Evolutionary conservation across 2,888 invertebrate genomes (phyloP).

Genomic region (Calameuta filiformis): DNA sequence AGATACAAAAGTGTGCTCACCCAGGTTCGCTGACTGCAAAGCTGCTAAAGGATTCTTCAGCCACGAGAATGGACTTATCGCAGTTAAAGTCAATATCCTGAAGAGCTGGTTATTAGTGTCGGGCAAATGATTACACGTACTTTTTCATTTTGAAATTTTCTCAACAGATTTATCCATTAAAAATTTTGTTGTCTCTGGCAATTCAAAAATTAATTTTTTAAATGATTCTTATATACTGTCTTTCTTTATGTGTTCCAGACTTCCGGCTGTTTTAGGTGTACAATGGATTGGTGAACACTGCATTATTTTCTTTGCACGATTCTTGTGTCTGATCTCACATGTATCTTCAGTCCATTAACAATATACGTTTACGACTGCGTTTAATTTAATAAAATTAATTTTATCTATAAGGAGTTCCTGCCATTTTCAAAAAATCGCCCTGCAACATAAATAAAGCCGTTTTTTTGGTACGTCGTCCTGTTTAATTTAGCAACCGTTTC

Average conservation of each 20-base stretch:
- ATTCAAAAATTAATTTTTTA: background rate
- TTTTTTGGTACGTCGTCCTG: background rate
- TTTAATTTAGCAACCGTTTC: background rate
- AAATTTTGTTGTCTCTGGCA: background rate
- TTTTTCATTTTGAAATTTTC: background rate
- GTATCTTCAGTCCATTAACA: background rate
- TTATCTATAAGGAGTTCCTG: background rate
- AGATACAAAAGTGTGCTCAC: background rate
- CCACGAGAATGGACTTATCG: background rate
- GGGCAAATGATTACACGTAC: background rate
- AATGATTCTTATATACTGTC: background rate
- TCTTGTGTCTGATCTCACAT: background rate
- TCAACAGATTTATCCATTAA: background rate
- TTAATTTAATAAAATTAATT: background rate
- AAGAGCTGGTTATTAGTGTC: background rate
- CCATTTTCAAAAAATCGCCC: background rate
- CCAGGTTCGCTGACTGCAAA: background rate
- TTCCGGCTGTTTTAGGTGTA: background rate
- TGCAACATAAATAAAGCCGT: background rate
- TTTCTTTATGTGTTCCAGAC: background rate
- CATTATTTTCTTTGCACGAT: background rate
- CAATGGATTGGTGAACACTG: background rate
- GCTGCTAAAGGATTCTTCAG: background rate
- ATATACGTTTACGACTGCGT: background rate
- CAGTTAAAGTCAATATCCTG: background rate